phyloP scores from a whole-genome alignment of 2,888 invertebrate genomes.

The Matsumyia berberina region DNA sequence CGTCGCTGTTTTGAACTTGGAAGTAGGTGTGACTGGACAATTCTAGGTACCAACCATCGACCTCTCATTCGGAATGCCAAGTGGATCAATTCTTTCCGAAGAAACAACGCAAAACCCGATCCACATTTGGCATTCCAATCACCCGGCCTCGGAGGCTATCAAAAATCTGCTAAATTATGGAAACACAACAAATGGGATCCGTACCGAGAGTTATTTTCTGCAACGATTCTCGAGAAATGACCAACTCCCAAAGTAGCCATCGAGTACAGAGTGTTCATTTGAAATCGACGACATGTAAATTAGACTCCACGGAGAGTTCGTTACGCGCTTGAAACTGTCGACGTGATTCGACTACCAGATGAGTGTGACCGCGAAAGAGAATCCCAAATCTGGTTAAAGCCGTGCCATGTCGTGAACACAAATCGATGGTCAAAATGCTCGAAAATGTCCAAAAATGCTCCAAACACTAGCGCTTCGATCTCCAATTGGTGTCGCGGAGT shows the following conservation, averaged over 20 bases:
- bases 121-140: conserved; percentile 72
- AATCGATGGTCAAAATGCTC: conserved; percentile 59
- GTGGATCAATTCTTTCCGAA: conserved; percentile 20
- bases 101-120: conserved; percentile 52
- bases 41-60: conserved; percentile 37
- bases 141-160: conserved; percentile 36
- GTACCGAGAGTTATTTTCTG: conserved; percentile 30
- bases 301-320: conserved; percentile 50
- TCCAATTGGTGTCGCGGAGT: background rate
- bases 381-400: conserved; percentile 41
- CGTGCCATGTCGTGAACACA: conserved; percentile 55
- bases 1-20: conserved; percentile 19
- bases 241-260: conserved; percentile 16
- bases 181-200: conserved; percentile 61
- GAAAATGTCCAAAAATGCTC: conserved; percentile 55
- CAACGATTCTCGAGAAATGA: conserved; percentile 15
- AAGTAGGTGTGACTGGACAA: conserved; percentile 65
- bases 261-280: conserved; percentile 19
- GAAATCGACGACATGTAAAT: conserved; percentile 64
- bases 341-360: conserved; percentile 44
- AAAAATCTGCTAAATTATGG: conserved; percentile 67
- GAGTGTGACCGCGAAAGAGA: conserved; percentile 14
- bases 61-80: conserved; percentile 14
- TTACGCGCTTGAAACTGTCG: conserved; percentile 36
- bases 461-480: conserved; percentile 39